Base-by-base conservation (phyloP, 1,140 invertebrate species). In the Magallana gigas region DNA sequence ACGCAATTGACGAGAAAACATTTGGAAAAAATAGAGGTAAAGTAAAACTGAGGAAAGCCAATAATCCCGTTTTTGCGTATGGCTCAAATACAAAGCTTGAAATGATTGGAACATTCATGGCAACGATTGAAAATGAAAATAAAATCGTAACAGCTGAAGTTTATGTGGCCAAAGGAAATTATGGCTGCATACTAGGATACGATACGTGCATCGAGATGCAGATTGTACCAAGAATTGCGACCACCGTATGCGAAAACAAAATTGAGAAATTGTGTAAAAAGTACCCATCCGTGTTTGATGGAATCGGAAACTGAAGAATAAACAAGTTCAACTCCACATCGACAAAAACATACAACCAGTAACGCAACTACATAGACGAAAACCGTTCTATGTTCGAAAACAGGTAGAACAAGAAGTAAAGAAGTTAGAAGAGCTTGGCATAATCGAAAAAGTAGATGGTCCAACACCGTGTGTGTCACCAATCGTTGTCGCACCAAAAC, bases 381-480 rank as follows among this genome's bases (percentile, higher is more conserved):
- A 89, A 14, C 90, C 90, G 7, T 89, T 89, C 57, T 88, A 90
- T 68, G 12, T 89, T 1, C 36, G 85, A 9, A 89, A 87, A 71
- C 12, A 88, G 29, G 85, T 91, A 7, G 85, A 87, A 87, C 36
- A 14, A 23, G 85, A 91, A 83, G 16, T 91, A 7, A 23, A 89
- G 48, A 29, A 82, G 14, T 57, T 90, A 0, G 85, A 90, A 85
- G 2, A 83, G 58, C 11, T 83, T 0, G 88, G 90, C 57, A 90
- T 91, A n/a, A 90, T 93, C 48, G 92, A 93, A 82, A 90, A 85
- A 59, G 89, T 91, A 4, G 82, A 83, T 12, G 92, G 91, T 1
- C 92, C 91, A 12, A 91, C 91, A 71, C 90, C 90, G 14, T 92
- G 91, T 92, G 89, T 92, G 4, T 90, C 88, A 8, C 89, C 90